Percentiles rank a stretch among this genome's conserved stretches.
Conservation (phyloP, 2,113 vertebrate species). For the Ariopsis seemanni region DNA sequence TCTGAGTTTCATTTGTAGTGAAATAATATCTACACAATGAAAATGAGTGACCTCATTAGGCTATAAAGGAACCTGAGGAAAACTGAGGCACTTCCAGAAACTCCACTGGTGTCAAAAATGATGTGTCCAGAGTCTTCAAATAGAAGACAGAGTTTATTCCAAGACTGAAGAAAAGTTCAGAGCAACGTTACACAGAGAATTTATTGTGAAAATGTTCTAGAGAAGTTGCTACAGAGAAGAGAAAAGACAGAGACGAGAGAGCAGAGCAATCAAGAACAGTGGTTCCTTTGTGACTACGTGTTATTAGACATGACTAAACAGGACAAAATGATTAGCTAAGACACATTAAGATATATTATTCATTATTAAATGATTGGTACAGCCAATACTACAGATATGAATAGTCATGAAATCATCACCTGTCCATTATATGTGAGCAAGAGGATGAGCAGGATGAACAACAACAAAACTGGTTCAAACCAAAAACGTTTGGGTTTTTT, state of each 20-base stretch:
- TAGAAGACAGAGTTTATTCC: neutral
- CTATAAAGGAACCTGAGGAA: neutral
- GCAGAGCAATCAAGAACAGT: neutral
- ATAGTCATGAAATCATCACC: neutral
- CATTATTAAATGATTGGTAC: neutral
- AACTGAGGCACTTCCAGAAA: slow-evolving; percentile 4
- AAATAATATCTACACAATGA: slow-evolving; percentile 15
- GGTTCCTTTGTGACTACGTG: neutral
- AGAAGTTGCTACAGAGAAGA: neutral
- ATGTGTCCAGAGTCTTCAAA: neutral
- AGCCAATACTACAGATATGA: neutral
- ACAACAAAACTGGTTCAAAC: neutral
- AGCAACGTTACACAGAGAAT: neutral
- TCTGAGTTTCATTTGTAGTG: neutral
- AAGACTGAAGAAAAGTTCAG: neutral
- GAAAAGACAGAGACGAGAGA: neutral
- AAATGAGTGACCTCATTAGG: slow-evolving; percentile 20
- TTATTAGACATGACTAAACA: neutral
- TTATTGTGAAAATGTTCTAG: neutral
- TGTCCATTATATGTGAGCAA: neutral
- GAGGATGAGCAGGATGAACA: neutral
- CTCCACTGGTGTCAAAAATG: neutral
- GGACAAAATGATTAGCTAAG: neutral
- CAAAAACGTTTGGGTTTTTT: neutral
- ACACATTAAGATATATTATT: neutral